Evolutionary conservation across 2,888 invertebrate species (phyloP).

Genomic region (Drosophila anomalata): DNA sequence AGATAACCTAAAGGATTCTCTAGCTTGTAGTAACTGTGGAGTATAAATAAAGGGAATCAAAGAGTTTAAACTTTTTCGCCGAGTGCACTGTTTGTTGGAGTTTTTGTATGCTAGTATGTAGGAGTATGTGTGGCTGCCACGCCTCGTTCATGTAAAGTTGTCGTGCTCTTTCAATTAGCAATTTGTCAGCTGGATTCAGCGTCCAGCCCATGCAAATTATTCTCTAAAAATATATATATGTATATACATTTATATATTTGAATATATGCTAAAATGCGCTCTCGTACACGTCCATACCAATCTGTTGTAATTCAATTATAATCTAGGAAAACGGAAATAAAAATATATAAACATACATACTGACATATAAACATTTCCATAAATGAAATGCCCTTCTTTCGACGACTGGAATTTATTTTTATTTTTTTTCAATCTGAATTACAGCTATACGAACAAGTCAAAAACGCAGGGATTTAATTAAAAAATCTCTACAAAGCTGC

Average conservation of each 20-base stretch:
- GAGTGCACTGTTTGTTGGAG: constrained; percentile 7
- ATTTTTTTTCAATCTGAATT: constrained; percentile 21
- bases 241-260: constrained; percentile 12
- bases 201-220: constrained; percentile 60
- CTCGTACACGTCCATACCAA: constrained; percentile 40
- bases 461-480: constrained; percentile 56
- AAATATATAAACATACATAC: constrained; percentile 29
- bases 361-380: constrained; percentile 43
- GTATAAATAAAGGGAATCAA: too few relatives aligned
- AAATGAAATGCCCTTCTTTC: constrained; percentile 32
- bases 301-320: constrained; percentile 63
- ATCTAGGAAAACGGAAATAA: constrained; percentile 47
- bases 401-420: constrained; percentile 19
- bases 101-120: neutral
- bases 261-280: constrained; percentile 15
- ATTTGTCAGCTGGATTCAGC: constrained; percentile 67
- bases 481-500: constrained; percentile 37
- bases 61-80: too few relatives aligned
- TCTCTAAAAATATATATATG: constrained; percentile 32
- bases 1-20: too few relatives aligned
- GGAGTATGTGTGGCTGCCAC: constrained; percentile 29
- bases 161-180: constrained; percentile 71
- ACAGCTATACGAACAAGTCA: constrained; percentile 30
- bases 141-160: constrained; percentile 39
- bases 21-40: too few relatives aligned